phyloP scores from a whole-genome alignment of 2,113 vertebrate species.

The Ceyx melanurus region DNA sequence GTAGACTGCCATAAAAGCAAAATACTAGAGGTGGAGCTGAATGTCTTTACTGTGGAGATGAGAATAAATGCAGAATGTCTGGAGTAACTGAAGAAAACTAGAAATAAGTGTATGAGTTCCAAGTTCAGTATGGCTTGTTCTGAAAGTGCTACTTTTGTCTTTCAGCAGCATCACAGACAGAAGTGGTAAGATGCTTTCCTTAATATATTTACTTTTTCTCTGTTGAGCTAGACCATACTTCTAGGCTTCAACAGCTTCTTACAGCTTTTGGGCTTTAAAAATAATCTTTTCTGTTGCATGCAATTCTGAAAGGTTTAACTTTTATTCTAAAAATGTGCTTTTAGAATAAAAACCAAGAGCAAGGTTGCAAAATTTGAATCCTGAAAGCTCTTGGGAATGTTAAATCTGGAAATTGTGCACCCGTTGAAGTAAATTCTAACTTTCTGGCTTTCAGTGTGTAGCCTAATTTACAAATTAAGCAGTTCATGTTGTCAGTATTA shows the following conservation, averaged over 20 bases:
- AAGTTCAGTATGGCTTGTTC: neutral
- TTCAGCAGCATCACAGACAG: conserved; percentile 57
- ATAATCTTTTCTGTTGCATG: neutral
- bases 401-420: neutral
- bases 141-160: conserved; percentile 53
- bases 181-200: conserved; percentile 67
- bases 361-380: neutral
- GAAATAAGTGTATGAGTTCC: neutral
- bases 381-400: neutral
- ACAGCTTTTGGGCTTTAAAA: neutral
- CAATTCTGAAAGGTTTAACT: neutral
- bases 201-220: neutral
- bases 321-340: neutral
- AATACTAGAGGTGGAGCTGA: neutral
- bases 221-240: neutral
- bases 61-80: neutral
- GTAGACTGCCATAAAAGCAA: neutral
- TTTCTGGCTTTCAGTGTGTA: neutral
- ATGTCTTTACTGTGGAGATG: neutral
- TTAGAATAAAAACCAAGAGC: neutral
- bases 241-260: neutral
- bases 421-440: neutral
- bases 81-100: neutral
- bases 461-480: neutral
- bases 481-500: neutral